Conservation (phyloP, 2,797 vertebrate genomes). For the Manis javanica region DNA sequence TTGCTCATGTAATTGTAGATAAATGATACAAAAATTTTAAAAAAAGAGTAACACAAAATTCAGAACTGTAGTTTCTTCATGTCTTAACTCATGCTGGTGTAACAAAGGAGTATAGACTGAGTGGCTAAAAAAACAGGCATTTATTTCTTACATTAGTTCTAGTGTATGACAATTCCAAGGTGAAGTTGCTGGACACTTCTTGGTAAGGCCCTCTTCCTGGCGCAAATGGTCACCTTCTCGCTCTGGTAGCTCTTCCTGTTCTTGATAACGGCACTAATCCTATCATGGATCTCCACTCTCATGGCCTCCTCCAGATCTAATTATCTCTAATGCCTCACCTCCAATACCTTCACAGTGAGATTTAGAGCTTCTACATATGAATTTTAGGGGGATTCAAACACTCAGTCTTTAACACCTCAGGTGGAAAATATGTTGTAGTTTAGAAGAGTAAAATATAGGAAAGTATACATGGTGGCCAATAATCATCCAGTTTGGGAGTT, state of each 20-base stretch:
- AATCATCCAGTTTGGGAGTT: not conserved
- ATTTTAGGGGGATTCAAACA: not conserved
- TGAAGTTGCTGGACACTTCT: not conserved
- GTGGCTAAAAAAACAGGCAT: not conserved
- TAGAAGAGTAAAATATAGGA: not conserved
- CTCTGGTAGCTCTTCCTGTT: not conserved
- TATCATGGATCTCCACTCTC: not conserved
- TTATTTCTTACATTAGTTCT: not conserved
- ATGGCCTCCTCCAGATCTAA: not conserved
- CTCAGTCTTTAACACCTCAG: not conserved
- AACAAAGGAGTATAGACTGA: not conserved
- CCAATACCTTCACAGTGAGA: not conserved
- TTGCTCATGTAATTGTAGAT: too few relatives aligned
- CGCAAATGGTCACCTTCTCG: not conserved
- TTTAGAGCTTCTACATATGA: not conserved
- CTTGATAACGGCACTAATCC: not conserved
- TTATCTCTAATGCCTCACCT: not conserved
- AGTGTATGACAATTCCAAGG: not conserved
- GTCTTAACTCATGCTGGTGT: not conserved
- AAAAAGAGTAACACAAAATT: not conserved
- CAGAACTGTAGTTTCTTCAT: not conserved
- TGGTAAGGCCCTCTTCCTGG: not conserved
- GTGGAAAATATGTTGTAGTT: not conserved
- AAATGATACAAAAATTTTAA: too few relatives aligned
- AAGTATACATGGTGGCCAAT: not conserved